Percentiles rank a stretch among this genome's conserved stretches.
Conservation (phyloP, 2,113 vertebrate genomes). For the Dascyllus trimaculatus region DNA sequence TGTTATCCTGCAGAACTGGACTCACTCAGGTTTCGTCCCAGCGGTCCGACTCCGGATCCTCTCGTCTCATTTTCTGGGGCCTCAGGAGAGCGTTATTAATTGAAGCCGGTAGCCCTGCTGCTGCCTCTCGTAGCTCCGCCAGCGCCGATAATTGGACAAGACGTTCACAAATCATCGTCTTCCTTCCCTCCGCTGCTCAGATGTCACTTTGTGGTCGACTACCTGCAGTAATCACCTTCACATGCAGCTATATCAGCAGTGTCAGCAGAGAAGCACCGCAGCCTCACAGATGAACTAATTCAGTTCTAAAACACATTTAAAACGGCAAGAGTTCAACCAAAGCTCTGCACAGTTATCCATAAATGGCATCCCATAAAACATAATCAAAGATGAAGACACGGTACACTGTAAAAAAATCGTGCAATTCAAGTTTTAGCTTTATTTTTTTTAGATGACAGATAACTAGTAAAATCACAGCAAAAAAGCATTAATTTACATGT, state of each 20-base stretch:
- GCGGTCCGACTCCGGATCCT: constrained; percentile 23
- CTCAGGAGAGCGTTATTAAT: constrained; percentile 58
- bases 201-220: constrained; percentile 26
- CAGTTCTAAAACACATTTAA: too few species aligned
- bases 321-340: too few species aligned
- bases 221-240: constrained; percentile 47
- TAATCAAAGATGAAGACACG: too few species aligned
- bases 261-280: too few species aligned
- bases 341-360: too few species aligned
- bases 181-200: neutral
- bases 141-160: constrained; percentile 66
- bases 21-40: constrained; percentile 42
- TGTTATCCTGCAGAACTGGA: constrained; percentile 49
- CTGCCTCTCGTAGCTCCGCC: constrained; percentile 42
- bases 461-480: too few species aligned
- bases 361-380: too few species aligned
- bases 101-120: constrained; percentile 27
- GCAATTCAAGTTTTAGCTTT: too few species aligned
- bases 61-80: neutral
- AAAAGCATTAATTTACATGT: too few species aligned
- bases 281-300: too few species aligned
- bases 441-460: too few species aligned
- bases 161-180: constrained; percentile 60
- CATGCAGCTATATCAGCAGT: constrained; percentile 28
- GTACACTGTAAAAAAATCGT: rapidly evolving